These are phyloP conservation scores for Gallinago media DNA, from an alignment of 2,113 vertebrate genomes.

Conservation along the genomic window DNA sequence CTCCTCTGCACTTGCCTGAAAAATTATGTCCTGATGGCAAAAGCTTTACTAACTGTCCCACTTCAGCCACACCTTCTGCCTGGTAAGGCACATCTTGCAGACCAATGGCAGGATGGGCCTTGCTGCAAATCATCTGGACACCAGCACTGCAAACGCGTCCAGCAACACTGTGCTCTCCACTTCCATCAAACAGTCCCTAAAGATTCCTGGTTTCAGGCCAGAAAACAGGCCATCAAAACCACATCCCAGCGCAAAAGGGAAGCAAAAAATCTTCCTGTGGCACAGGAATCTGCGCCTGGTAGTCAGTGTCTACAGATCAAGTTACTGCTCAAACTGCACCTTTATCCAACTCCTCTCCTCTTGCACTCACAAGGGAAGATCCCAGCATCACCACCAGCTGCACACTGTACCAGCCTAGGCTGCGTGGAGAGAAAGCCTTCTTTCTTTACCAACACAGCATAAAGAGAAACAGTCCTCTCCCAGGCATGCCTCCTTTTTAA, in stretches of 20 bases:
- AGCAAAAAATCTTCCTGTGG: background rate
- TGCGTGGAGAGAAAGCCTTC: background rate
- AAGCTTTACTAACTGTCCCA: background rate
- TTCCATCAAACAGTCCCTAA: background rate
- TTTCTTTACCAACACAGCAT: background rate
- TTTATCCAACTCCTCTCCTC: background rate
- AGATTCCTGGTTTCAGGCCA: background rate
- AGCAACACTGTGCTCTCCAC: background rate
- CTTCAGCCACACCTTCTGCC: background rate
- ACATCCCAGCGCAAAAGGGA: background rate
- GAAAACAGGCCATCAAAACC: background rate
- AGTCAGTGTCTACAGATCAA: background rate
- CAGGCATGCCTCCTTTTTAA: background rate
- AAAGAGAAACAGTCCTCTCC: background rate
- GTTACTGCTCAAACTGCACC: background rate
- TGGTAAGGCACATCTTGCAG: background rate
- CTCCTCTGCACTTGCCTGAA: background rate
- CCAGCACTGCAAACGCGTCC: background rate
- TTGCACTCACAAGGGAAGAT: background rate
- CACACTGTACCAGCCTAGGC: background rate
- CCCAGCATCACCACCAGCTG: rapidly evolving
- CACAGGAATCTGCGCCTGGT: background rate
- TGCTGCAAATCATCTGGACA: background rate
- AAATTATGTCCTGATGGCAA: background rate
- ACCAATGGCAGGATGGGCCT: background rate